These are phyloP conservation scores for Drosophila tripunctata DNA, from an alignment of 2,888 invertebrate genomes.

Conservation along the genomic window DNA sequence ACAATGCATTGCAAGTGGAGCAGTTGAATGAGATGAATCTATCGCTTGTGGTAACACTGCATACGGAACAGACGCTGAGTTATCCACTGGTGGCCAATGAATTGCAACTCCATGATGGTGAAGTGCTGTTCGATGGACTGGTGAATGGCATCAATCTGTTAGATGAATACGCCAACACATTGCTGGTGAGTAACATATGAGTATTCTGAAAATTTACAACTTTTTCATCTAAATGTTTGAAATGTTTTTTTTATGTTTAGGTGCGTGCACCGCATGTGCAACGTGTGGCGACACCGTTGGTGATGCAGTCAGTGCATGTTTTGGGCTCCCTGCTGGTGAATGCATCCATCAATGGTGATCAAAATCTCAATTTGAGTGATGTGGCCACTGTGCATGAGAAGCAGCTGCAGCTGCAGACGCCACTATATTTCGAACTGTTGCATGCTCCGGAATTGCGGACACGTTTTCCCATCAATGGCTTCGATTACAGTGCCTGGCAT, in stretches of 20 bases:
- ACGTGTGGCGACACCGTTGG: slow-evolving; percentile 82
- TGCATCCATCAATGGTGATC: slow-evolving; percentile 82
- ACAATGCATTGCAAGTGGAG: slow-evolving; percentile 82
- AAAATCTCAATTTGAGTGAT: slow-evolving; percentile 81
- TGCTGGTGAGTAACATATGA: slow-evolving; percentile 84
- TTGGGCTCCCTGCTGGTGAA: slow-evolving; percentile 74
- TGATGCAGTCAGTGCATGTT: slow-evolving; percentile 82
- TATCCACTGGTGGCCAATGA: slow-evolving; percentile 81
- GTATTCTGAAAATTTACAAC: too few species aligned
- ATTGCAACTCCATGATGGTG: slow-evolving; percentile 75
- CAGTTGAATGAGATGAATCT: slow-evolving; percentile 85
- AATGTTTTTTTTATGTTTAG: too few species aligned
- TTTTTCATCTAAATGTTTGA: too few species aligned
- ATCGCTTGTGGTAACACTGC: slow-evolving; percentile 84
- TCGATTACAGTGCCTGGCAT: slow-evolving; percentile 85
- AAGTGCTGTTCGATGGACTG: slow-evolving; percentile 65
- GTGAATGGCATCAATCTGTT: slow-evolving; percentile 84
- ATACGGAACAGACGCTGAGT: slow-evolving; percentile 84
- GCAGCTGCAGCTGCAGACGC: slow-evolving; percentile 70
- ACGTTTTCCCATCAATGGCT: slow-evolving; percentile 77
- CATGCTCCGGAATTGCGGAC: slow-evolving; percentile 67
- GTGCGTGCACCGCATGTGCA: slow-evolving; percentile 72
- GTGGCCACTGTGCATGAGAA: slow-evolving; percentile 81
- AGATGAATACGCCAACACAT: slow-evolving; percentile 85
- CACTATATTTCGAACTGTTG: slow-evolving; percentile 76